phyloP scores from a whole-genome alignment of 2,888 invertebrate species.

The Parelbella ahira region DNA sequence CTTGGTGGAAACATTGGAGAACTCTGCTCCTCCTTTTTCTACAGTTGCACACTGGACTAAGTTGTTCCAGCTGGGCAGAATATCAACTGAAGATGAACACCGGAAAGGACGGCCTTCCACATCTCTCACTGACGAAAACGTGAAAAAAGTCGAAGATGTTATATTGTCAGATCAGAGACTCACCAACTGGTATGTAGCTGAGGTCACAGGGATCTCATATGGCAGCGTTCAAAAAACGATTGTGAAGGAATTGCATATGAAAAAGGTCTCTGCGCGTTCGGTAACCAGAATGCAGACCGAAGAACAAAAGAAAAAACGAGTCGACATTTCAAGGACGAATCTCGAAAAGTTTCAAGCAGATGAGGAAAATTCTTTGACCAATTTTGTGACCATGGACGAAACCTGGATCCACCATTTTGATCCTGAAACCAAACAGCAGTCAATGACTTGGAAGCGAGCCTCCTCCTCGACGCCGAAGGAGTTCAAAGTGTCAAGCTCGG shows the following conservation, averaged over 20 bases:
- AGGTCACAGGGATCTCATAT: constrained; percentile 31
- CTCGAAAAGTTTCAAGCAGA: constrained; percentile 24
- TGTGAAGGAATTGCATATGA: constrained; percentile 28
- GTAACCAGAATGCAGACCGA: constrained; percentile 5
- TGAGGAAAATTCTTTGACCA: constrained; percentile 26
- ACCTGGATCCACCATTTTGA: constrained; percentile 6
- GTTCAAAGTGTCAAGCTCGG: neutral
- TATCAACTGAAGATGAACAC: constrained; percentile 26
- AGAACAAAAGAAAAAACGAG: constrained; percentile 30
- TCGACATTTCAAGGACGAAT: constrained; percentile 27
- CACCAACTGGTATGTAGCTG: constrained; percentile 29
- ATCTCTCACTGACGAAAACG: constrained; percentile 23
- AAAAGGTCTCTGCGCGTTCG: constrained; percentile 24
- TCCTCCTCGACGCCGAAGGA: neutral
- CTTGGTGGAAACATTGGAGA: constrained; percentile 19
- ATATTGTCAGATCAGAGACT: constrained; percentile 29
- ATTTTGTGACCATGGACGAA: constrained; percentile 30
- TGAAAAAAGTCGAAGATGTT: constrained; percentile 29
- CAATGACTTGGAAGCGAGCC: neutral
- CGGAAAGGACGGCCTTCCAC: constrained; percentile 27
- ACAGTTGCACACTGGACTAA: constrained; percentile 25
- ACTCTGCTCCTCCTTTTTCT: constrained; percentile 26
- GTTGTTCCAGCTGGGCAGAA: constrained; percentile 26
- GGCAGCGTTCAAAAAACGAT: constrained; percentile 30
- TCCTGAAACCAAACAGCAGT: neutral